These are phyloP conservation scores for Calephelis virginiensis DNA, from an alignment of 1,140 invertebrate genomes.

Conservation along the genomic window DNA sequence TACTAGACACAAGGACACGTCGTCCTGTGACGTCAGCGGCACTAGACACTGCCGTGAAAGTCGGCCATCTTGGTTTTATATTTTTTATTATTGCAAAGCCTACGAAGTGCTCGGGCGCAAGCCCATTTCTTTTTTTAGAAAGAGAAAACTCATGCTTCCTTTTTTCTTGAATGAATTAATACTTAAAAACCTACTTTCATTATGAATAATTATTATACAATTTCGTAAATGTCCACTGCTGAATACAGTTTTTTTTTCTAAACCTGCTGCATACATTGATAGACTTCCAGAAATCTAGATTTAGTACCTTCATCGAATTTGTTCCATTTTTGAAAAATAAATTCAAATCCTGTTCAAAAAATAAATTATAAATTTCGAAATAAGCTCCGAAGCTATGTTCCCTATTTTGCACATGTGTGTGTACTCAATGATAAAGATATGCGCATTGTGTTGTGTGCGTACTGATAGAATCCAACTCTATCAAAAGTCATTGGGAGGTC, in stretches of 20 bases:
- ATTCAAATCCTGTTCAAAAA: no score
- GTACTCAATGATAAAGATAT: no score
- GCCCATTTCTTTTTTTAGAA: slow-evolving; percentile 41
- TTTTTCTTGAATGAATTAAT: not conserved
- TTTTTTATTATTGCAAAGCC: slow-evolving; percentile 70
- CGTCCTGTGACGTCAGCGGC: slow-evolving; percentile 71
- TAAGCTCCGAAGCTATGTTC: no score
- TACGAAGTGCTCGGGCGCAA: slow-evolving; percentile 61
- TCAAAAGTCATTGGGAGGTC: no score
- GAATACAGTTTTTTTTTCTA: not conserved
- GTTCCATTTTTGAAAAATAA: no score
- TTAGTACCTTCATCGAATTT: not conserved
- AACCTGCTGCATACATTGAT: no score
- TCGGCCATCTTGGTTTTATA: slow-evolving; percentile 69
- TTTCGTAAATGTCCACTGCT: not conserved
- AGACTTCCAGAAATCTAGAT: not conserved
- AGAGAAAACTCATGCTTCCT: not conserved
- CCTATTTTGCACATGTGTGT: no score
- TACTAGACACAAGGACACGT: slow-evolving; percentile 67
- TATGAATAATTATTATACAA: not conserved
- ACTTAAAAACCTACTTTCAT: not conserved
- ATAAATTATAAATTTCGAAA: no score
- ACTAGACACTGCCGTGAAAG: slow-evolving; percentile 72
- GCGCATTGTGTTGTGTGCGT: no score
- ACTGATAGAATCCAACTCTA: no score